Conservation (phyloP, 1,140 invertebrate genomes). For the Hirudo medicinalis region DNA sequence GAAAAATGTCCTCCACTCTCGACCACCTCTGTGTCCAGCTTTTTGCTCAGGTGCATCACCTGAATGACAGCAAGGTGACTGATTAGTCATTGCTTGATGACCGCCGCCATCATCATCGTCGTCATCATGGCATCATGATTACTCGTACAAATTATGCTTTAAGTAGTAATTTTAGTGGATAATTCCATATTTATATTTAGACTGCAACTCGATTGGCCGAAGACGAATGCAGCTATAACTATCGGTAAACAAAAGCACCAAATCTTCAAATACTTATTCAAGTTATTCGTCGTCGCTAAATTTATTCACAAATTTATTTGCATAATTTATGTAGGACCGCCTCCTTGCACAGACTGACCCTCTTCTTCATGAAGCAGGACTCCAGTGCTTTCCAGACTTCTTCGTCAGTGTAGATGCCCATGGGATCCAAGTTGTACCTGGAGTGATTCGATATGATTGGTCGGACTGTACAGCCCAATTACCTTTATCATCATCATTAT, state of each 20-base stretch:
- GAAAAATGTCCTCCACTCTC: constrained; percentile 48
- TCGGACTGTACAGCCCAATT: not conserved
- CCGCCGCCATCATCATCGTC: no score
- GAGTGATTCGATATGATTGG: constrained; percentile 70
- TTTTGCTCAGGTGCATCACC: constrained; percentile 23
- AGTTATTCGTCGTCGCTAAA: no score
- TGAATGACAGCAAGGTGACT: no score
- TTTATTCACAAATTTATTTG: not conserved
- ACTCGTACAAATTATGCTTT: no score
- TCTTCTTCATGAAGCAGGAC: constrained; percentile 46
- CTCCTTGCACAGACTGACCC: constrained; percentile 27
- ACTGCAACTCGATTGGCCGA: no score
- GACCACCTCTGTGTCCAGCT: constrained; percentile 34
- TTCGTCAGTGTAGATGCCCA: constrained; percentile 45
- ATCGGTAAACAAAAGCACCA: no score
- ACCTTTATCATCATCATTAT: no score
- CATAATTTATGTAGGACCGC: constrained; percentile 3
- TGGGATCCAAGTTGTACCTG: constrained; percentile 62
- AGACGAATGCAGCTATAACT: no score
- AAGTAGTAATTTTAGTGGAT: no score
- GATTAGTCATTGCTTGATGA: not conserved
- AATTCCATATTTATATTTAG: no score
- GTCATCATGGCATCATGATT: no score
- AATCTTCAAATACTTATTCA: no score
- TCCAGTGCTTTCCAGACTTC: constrained; percentile 60